Evolutionary conservation across 2,888 invertebrate species (phyloP).

Genomic region (Cheilosia pagana): DNA sequence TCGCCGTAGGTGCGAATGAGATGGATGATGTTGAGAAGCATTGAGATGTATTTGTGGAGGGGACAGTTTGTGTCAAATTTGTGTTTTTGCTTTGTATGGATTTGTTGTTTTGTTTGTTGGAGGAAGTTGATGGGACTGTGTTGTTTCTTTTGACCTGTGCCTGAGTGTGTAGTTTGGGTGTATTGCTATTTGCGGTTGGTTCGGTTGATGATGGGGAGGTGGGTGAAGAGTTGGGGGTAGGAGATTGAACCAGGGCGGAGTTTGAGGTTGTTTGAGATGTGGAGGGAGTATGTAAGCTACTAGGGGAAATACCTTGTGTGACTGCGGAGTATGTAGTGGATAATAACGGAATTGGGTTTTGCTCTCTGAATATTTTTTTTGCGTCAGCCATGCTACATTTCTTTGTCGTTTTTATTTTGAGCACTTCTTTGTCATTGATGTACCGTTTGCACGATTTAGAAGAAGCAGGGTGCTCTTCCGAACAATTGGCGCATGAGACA

Average conservation of each 20-base stretch:
- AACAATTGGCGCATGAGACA: slow-evolving; percentile 14
- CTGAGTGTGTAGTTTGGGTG: too few species aligned
- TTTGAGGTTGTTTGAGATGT: neutral
- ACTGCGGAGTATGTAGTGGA: slow-evolving; percentile 25
- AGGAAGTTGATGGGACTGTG: too few species aligned
- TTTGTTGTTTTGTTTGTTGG: too few species aligned
- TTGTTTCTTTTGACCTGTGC: too few species aligned
- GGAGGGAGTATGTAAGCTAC: neutral
- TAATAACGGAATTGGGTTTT: neutral
- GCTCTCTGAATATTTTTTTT: slow-evolving; percentile 21
- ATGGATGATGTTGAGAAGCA: too few species aligned
- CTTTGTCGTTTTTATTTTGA: slow-evolving; percentile 12
- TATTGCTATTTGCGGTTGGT: neutral
- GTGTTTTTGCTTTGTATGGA: too few species aligned
- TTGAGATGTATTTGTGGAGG: too few species aligned
- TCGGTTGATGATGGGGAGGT: neutral
- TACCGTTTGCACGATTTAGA: neutral
- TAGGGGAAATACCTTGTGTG: neutral
- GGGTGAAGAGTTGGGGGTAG: neutral
- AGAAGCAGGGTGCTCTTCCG: slow-evolving; percentile 6
- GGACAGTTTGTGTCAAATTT: too few species aligned
- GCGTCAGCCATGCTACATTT: slow-evolving; percentile 29
- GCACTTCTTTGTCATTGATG: slow-evolving; percentile 11
- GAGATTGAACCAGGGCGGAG: neutral
- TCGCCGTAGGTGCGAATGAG: too few species aligned